Evolutionary conservation across 2,113 vertebrate genomes (phyloP).

Genomic region (Marmota flaviventris): DNA sequence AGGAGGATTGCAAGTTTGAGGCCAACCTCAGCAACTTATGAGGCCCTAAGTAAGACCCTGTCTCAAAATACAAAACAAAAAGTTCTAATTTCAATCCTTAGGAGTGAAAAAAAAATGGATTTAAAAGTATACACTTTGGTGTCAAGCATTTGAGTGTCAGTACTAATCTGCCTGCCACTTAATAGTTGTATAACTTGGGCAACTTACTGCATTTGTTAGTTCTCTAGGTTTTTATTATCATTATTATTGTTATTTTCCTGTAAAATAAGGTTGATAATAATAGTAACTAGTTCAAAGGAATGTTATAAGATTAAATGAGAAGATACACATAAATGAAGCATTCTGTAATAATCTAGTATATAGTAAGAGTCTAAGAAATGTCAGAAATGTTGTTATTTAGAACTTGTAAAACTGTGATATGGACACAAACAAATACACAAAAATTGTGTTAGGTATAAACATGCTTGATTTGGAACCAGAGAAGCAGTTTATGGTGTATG

Average conservation of each 20-base stretch:
- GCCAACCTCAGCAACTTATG: too few relatives aligned
- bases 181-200: not conserved
- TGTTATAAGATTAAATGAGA: slow-evolving; percentile 23
- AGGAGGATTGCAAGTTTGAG: too few relatives aligned
- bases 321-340: not conserved
- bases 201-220: not conserved
- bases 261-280: not conserved
- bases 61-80: too few relatives aligned
- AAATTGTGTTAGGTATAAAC: not conserved
- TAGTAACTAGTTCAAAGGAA: not conserved
- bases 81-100: too few relatives aligned
- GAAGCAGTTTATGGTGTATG: slow-evolving; percentile 30
- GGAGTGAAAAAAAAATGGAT: too few relatives aligned
- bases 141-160: not conserved
- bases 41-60: too few relatives aligned
- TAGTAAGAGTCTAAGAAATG: slow-evolving; percentile 18
- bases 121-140: too few relatives aligned
- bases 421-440: not conserved
- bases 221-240: not conserved
- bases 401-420: slow-evolving; percentile 32
- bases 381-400: not conserved
- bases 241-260: not conserved
- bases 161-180: not conserved
- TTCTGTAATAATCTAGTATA: not conserved
- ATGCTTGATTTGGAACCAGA: slow-evolving; percentile 37